Evolutionary conservation across 2,888 invertebrate species (phyloP).

Genomic region (Nomada hirtipes): DNA sequence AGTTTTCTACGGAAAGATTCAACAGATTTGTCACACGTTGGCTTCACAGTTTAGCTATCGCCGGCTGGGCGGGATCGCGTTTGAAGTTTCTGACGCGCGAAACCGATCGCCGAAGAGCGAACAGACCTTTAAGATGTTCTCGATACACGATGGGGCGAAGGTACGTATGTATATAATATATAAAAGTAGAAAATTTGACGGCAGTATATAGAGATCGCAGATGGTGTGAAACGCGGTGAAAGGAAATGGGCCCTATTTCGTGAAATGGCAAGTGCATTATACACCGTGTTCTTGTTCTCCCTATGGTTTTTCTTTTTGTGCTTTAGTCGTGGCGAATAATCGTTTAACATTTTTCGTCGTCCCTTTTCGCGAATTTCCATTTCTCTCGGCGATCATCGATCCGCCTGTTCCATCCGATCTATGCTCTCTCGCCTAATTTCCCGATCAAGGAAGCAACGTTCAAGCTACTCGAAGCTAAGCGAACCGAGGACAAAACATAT

Average conservation of each 20-base stretch:
- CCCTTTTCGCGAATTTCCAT: neutral
- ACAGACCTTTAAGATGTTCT: constrained; percentile 52
- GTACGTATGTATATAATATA: constrained; percentile 75
- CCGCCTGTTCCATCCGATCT: constrained; percentile 22
- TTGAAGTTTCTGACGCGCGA: too few relatives aligned
- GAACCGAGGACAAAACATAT: constrained; percentile 40
- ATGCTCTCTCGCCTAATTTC: constrained; percentile 22
- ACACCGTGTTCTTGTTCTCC: neutral
- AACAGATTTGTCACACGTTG: neutral
- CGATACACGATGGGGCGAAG: constrained; percentile 71
- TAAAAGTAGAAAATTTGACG: constrained; percentile 77
- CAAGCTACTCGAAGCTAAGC: constrained; percentile 49
- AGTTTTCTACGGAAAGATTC: neutral
- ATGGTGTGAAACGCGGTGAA: constrained; percentile 71
- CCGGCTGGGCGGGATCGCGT: neutral
- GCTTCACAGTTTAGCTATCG: neutral
- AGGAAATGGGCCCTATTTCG: constrained; percentile 61
- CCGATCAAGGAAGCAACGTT: constrained; percentile 54
- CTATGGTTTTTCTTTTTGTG: constrained; percentile 37
- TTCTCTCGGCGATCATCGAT: constrained; percentile 24
- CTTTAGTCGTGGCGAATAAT: constrained; percentile 31
- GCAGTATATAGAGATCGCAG: constrained; percentile 78
- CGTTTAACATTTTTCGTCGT: neutral
- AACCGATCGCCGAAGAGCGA: constrained; percentile 39
- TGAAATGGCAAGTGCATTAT: constrained; percentile 27